Evolutionary conservation across 2,797 vertebrate genomes (phyloP).

Genomic region (Martes flavigula): DNA sequence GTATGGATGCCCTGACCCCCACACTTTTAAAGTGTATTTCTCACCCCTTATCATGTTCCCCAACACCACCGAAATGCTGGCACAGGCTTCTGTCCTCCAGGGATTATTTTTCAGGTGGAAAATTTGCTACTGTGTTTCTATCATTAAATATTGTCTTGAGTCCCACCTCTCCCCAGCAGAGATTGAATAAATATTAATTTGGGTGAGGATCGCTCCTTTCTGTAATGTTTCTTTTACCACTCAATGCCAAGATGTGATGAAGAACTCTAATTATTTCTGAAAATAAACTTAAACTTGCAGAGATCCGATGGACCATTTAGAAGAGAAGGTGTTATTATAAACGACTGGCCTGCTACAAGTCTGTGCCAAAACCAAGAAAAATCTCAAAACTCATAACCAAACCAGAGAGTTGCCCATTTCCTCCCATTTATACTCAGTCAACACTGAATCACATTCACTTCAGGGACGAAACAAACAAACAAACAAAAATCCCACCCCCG

Average conservation of each 20-base stretch:
- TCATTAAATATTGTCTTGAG: constrained; percentile 47
- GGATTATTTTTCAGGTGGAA: constrained; percentile 43
- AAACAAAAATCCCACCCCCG: not conserved
- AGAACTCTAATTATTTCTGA: constrained; percentile 48
- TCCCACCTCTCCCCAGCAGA: not conserved
- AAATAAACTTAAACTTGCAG: constrained; percentile 9
- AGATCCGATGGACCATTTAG: not conserved
- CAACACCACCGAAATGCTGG: not conserved
- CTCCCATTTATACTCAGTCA: constrained; percentile 43
- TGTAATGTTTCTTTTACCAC: constrained; percentile 53
- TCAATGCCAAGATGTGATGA: constrained; percentile 47
- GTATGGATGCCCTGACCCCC: not conserved
- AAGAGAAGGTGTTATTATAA: constrained; percentile 61
- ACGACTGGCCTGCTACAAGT: constrained; percentile 45
- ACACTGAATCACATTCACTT: not conserved
- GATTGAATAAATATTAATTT: constrained; percentile 62
- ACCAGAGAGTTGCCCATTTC: not conserved
- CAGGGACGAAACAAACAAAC: constrained; percentile 4
- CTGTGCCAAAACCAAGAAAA: not conserved
- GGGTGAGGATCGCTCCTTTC: constrained; percentile 32
- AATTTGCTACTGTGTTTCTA: constrained; percentile 51
- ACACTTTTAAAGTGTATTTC: fast-evolving
- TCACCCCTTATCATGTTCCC: not conserved
- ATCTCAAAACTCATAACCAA: not conserved
- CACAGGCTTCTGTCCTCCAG: not conserved